Conservation (phyloP, 2,797 vertebrate genomes). For the Monodelphis domestica region DNA sequence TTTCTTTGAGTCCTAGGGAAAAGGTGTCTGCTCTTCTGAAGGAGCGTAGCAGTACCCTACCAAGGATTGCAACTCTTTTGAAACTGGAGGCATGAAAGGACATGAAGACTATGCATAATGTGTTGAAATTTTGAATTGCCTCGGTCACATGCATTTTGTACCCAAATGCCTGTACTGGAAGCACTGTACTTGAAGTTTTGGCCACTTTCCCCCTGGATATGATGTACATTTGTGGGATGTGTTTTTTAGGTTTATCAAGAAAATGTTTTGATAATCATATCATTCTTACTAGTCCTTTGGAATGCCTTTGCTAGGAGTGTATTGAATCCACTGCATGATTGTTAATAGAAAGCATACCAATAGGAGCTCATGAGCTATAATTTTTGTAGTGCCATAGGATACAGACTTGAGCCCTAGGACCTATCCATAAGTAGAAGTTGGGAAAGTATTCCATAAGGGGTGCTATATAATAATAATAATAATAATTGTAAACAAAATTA, state of each 20-base stretch:
- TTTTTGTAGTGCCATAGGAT: neutral
- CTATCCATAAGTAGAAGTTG: neutral
- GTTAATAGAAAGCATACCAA: neutral
- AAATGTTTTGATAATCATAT: neutral
- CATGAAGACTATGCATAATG: neutral
- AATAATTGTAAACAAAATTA: neutral
- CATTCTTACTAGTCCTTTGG: neutral
- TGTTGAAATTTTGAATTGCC: neutral
- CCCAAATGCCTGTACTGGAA: neutral
- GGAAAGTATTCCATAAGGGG: neutral
- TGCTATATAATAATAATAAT: neutral
- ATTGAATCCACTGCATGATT: neutral
- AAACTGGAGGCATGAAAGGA: neutral
- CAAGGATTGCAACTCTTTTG: neutral
- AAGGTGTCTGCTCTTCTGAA: neutral
- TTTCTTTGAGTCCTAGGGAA: neutral
- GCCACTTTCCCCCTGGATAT: neutral
- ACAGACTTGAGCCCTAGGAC: neutral
- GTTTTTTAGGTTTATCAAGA: neutral
- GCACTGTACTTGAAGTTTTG: neutral
- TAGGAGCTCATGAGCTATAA: neutral
- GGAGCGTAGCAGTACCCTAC: neutral
- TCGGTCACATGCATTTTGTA: neutral
- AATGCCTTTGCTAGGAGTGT: neutral
- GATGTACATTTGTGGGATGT: neutral